phyloP scores from a whole-genome alignment of 2,797 vertebrate genomes.

The Synanceia verrucosa region DNA sequence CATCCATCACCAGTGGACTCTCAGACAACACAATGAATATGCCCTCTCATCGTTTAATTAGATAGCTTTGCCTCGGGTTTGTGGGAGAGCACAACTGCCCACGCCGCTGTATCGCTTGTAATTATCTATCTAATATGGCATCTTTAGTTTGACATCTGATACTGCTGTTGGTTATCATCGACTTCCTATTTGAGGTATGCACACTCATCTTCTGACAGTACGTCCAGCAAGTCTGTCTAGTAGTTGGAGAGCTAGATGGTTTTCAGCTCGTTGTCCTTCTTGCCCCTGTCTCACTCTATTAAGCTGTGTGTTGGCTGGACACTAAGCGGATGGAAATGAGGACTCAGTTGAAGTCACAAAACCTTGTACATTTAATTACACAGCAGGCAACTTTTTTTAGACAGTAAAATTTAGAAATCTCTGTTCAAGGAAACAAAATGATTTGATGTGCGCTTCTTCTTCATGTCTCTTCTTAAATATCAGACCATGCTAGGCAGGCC shows the following conservation, averaged over 20 bases:
- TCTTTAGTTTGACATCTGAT: constrained; percentile 73
- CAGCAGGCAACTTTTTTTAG: neutral
- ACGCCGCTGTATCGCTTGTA: constrained; percentile 66
- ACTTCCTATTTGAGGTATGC: constrained; percentile 35
- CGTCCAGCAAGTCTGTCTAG: constrained; percentile 10
- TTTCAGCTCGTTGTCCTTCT: constrained; percentile 8
- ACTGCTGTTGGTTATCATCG: constrained; percentile 61
- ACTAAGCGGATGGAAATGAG: constrained; percentile 11
- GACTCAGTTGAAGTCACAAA: neutral
- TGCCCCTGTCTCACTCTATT: constrained; percentile 8
- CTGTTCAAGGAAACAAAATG: neutral
- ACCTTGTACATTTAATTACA: neutral
- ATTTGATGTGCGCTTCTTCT: neutral
- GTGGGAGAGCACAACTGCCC: constrained; percentile 68
- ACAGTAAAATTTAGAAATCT: neutral
- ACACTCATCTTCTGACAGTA: constrained; percentile 35
- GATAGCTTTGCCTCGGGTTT: constrained; percentile 75
- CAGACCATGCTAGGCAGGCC: constrained; percentile 1
- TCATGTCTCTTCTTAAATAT: neutral
- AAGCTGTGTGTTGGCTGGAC: constrained; percentile 11
- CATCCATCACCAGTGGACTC: constrained; percentile 78
- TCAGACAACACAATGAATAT: constrained; percentile 73
- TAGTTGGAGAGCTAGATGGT: constrained; percentile 16
- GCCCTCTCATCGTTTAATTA: constrained; percentile 84
- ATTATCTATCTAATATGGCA: constrained; percentile 82